These are phyloP conservation scores for Xenopus laevis DNA, from an alignment of 2,113 vertebrate genomes.

Conservation along the genomic window DNA sequence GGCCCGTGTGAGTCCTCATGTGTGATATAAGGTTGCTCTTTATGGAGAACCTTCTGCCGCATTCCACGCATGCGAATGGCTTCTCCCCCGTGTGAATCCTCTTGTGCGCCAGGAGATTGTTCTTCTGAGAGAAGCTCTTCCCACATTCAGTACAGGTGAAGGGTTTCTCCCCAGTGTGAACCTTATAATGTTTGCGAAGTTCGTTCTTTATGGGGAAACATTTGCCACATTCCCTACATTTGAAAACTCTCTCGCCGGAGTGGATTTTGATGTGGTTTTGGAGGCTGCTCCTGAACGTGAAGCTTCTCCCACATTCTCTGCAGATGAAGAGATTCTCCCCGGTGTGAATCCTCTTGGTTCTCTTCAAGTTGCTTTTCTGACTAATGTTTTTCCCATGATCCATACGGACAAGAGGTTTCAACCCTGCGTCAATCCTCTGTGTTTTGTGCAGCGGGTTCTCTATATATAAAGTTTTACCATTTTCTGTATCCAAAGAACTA, in stretches of 20 bases:
- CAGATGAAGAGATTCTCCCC: too few species aligned
- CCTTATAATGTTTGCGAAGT: not conserved
- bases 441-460: not conserved
- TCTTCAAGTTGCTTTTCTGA: not conserved
- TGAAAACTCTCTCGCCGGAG: not conserved
- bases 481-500: not conserved
- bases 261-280: not conserved
- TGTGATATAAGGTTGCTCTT: constrained; percentile 4
- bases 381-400: not conserved
- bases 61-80: not conserved
- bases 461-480: not conserved
- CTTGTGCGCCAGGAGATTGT: not conserved
- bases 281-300: not conserved
- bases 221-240: constrained; percentile 13
- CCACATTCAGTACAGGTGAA: constrained; percentile 3
- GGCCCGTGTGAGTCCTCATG: not conserved
- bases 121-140: not conserved
- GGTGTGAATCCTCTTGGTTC: too few species aligned
- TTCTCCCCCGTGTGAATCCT: not conserved
- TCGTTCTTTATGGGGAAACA: not conserved
- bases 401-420: not conserved
- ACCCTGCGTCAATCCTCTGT: not conserved
- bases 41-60: not conserved
- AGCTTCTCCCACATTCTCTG: not conserved
- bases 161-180: constrained; percentile 10